These are phyloP conservation scores for Eurosta solidaginis DNA, from an alignment of 1,140 invertebrate genomes.

Conservation along the genomic window DNA sequence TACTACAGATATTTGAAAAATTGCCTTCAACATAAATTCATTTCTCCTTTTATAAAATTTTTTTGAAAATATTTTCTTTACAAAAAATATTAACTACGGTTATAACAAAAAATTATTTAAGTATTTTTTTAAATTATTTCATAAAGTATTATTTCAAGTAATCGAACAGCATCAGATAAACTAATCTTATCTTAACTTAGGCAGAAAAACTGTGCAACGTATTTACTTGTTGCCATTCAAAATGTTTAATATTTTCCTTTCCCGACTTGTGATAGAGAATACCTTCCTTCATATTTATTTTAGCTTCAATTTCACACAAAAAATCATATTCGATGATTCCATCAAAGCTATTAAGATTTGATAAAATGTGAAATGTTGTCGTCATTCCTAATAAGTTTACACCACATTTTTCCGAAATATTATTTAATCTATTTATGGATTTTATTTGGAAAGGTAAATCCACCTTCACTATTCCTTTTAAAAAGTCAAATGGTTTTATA, in stretches of 20 bases:
- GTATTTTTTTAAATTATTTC: too few relatives aligned
- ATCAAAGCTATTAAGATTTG: not conserved
- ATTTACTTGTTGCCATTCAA: not conserved
- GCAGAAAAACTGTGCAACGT: too few relatives aligned
- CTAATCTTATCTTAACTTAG: too few relatives aligned
- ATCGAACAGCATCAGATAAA: too few relatives aligned
- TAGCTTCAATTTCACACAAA: not conserved
- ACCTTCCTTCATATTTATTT: not conserved
- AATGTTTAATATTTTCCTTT: not conserved
- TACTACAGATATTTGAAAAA: too few relatives aligned
- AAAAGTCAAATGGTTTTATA: not conserved
- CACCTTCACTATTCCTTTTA: not conserved
- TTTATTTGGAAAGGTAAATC: not conserved
- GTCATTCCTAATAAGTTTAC: not conserved
- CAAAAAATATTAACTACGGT: too few relatives aligned
- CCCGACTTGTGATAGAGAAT: not conserved
- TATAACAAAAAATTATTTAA: too few relatives aligned
- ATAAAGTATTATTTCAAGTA: too few relatives aligned
- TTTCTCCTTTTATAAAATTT: too few relatives aligned
- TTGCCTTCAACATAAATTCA: too few relatives aligned
- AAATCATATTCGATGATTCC: not conserved
- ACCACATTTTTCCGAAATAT: not conserved
- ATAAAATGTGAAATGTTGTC: not conserved
- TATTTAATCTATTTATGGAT: not conserved
- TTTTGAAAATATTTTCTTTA: too few relatives aligned